A percentile compares a stretch with the other conserved stretches of the same genome.
Conservation (phyloP, 2,888 invertebrate species). For the Encarsia formosa region DNA sequence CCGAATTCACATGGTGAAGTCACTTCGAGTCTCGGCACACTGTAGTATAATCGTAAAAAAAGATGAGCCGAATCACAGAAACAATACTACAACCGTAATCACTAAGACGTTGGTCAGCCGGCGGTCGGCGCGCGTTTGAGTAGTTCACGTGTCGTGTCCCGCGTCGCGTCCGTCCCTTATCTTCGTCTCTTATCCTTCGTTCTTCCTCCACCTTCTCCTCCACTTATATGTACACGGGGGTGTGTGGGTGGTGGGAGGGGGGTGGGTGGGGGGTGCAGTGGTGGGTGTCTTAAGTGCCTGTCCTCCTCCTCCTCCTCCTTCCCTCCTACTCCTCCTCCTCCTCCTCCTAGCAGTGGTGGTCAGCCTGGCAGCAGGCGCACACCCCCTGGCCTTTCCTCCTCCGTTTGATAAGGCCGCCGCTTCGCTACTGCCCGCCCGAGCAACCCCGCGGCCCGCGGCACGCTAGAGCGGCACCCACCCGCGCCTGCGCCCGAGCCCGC, state of each 20-base stretch:
- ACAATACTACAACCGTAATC: no score
- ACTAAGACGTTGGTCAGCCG: conserved; percentile 22
- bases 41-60: no score
- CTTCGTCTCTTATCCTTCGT: neutral
- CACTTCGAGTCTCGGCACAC: no score
- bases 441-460: conserved; percentile 27
- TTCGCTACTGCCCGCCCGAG: conserved; percentile 50
- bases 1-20: no score
- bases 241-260: conserved; percentile 33
- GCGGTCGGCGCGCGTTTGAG: conserved; percentile 3
- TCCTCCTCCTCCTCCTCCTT: conserved; percentile 6
- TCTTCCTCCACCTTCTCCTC: no score
- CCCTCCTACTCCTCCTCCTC: conserved; percentile 14
- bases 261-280: neutral
- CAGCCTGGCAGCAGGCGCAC: neutral
- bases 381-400: conserved; percentile 34
- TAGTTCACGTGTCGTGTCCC: conserved; percentile 16
- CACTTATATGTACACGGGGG: conserved; percentile 7
- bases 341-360: neutral
- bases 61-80: no score
- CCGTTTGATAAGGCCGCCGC: conserved; percentile 53
- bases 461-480: conserved; percentile 24
- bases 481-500: neutral
- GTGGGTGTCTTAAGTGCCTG: conserved; percentile 35
- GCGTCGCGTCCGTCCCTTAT: conserved; percentile 10